Conservation (phyloP, 1,140 invertebrate species). For the Frieseomelitta varia region DNA sequence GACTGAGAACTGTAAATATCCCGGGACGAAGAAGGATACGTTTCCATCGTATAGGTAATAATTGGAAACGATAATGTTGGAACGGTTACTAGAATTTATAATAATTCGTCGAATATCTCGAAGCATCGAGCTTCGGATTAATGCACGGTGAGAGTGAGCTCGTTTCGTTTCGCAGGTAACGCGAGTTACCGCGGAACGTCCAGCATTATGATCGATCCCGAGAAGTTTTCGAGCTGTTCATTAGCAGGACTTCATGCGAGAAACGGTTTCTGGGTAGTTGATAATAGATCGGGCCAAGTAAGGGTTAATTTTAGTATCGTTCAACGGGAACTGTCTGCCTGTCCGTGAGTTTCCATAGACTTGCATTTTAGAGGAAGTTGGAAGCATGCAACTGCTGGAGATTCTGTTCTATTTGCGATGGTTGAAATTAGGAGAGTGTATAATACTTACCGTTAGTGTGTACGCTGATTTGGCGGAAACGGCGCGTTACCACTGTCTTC, state of each 20-base stretch:
- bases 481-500: background rate
- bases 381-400: background rate
- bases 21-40: too few species aligned
- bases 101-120: too few species aligned
- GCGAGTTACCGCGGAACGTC: background rate
- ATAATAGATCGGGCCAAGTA: background rate
- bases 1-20: too few species aligned
- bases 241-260: background rate
- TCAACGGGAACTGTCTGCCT: background rate
- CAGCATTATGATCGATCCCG: background rate
- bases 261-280: background rate
- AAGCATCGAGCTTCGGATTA: slow-evolving; percentile 34
- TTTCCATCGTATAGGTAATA: too few species aligned
- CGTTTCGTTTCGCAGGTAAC: slow-evolving; percentile 28
- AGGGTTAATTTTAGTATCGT: background rate
- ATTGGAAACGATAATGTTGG: too few species aligned
- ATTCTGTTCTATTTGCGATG: background rate
- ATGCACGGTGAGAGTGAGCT: background rate
- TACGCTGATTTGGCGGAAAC: background rate
- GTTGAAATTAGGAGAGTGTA: background rate
- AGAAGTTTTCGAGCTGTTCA: background rate
- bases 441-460: background rate
- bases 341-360: background rate
- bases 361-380: background rate
- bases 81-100: too few species aligned